These are phyloP conservation scores for Neodiprion pinetum DNA, from an alignment of 1,140 invertebrate species.

Conservation along the genomic window DNA sequence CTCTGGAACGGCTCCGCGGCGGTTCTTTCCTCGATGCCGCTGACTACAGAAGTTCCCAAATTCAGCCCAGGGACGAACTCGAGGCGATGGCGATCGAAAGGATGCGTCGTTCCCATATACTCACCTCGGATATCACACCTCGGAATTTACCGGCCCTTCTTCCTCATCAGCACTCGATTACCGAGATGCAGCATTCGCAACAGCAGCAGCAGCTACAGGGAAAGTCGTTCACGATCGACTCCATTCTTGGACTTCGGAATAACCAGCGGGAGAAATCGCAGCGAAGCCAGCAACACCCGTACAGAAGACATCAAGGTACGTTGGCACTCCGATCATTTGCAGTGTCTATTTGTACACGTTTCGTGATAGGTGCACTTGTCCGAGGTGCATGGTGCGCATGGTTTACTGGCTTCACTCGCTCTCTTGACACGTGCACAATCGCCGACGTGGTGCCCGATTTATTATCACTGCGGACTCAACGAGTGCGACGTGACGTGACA, in stretches of 20 bases:
- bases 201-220: constrained; percentile 55
- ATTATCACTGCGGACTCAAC: neutral
- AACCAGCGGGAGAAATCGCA: constrained; percentile 54
- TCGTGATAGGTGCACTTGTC: too few species aligned
- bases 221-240: constrained; percentile 82
- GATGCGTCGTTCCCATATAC: constrained; percentile 48
- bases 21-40: constrained; percentile 26
- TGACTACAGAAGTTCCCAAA: constrained; percentile 46
- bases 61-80: constrained; percentile 44
- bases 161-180: constrained; percentile 28
- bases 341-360: too few species aligned
- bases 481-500: neutral
- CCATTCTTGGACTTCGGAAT: constrained; percentile 74
- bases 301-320: constrained; percentile 49
- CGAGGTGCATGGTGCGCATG: neutral
- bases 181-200: constrained; percentile 43
- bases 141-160: constrained; percentile 35
- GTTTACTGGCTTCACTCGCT: neutral
- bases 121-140: constrained; percentile 42
- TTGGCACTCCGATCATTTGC: neutral
- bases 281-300: constrained; percentile 42
- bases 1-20: constrained; percentile 37
- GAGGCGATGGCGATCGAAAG: constrained; percentile 51
- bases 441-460: neutral
- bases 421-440: neutral